Evolutionary conservation across 1,140 invertebrate genomes (phyloP).

Genomic region (Tachypleus tridentatus): DNA sequence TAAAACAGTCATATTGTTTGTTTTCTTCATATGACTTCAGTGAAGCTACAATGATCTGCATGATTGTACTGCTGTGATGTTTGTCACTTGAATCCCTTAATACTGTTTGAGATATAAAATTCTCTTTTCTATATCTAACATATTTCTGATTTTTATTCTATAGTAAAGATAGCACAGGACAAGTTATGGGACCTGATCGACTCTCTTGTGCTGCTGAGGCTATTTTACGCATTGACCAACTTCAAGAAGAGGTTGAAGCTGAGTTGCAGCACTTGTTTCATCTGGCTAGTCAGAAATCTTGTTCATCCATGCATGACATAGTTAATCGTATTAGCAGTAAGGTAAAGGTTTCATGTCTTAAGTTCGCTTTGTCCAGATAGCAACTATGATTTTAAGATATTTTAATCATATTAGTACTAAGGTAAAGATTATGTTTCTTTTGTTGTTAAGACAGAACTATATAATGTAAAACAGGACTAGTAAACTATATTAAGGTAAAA

Average conservation of each 20-base stretch:
- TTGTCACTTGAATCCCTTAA: too few species aligned
- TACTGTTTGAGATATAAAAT: too few species aligned
- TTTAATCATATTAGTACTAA: neutral
- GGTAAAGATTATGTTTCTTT: too few species aligned
- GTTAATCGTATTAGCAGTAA: constrained; percentile 65
- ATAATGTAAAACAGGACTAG: neutral
- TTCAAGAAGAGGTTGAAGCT: constrained; percentile 22
- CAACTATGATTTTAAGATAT: neutral
- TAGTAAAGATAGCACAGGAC: constrained; percentile 25
- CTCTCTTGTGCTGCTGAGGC: constrained; percentile 54
- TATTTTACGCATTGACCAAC: constrained; percentile 21
- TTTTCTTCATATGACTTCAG: too few species aligned
- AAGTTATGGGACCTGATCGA: constrained; percentile 28
- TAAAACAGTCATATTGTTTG: too few species aligned
- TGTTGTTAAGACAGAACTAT: neutral
- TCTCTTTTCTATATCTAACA: too few species aligned
- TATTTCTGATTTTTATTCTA: neutral
- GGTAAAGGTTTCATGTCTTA: constrained; percentile 26
- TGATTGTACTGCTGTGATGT: too few species aligned
- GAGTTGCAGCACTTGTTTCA: constrained; percentile 17
- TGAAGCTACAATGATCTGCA: too few species aligned
- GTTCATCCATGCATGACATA: constrained; percentile 56
- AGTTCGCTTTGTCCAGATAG: neutral
- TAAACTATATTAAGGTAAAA: too few species aligned
- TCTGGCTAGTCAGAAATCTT: constrained; percentile 41